A percentile compares a stretch with the other conserved stretches of the same genome.
Conservation (phyloP, 2,113 vertebrate genomes). For the Athene cunicularia region DNA sequence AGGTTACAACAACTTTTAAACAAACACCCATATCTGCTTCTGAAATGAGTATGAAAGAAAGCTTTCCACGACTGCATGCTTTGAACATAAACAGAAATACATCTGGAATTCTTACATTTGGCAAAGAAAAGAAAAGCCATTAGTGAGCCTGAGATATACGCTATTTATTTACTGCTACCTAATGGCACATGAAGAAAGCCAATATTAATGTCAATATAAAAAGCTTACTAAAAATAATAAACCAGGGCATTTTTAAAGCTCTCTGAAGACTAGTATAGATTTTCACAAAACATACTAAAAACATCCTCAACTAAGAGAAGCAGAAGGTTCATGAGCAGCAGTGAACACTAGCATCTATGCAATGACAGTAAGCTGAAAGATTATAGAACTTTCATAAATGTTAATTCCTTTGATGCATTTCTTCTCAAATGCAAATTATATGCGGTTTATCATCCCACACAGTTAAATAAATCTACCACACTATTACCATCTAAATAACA, state of each 20-base stretch:
- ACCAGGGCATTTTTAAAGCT: background rate
- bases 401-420: slow-evolving; percentile 57
- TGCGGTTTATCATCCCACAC: background rate
- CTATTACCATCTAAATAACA: slow-evolving; percentile 50
- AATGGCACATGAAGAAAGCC: background rate
- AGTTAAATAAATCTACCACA: slow-evolving; percentile 30
- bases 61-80: background rate
- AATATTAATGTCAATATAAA: background rate
- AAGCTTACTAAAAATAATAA: background rate
- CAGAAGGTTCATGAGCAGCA: background rate
- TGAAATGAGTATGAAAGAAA: background rate
- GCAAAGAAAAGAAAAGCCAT: background rate
- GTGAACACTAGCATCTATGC: background rate
- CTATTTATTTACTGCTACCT: background rate
- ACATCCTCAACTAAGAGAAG: background rate
- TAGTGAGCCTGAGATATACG: background rate
- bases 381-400: slow-evolving; percentile 48
- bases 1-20: background rate
- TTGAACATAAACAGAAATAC: background rate
- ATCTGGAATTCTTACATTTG: background rate
- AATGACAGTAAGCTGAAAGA: slow-evolving; percentile 27
- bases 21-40: background rate
- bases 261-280: background rate
- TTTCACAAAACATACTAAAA: background rate
- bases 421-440: slow-evolving; percentile 63